Base-by-base conservation (phyloP, 2,113 vertebrate genomes). In the Sapayoa aenigma region DNA sequence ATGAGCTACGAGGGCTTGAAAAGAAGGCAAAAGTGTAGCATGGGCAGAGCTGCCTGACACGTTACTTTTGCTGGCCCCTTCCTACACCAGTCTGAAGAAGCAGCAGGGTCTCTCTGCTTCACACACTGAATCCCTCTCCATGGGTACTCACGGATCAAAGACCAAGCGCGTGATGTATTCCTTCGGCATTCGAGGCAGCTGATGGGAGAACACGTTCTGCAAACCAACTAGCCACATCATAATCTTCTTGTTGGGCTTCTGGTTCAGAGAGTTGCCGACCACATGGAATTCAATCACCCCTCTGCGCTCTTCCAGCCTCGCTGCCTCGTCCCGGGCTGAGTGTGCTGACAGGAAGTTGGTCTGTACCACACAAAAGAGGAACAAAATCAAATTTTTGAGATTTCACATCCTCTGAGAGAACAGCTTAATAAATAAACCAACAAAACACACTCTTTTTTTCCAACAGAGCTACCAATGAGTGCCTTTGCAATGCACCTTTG, bases 231-330 rank as follows among this genome's bases (percentile, higher is more conserved):
- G 98, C 99, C 99, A 99, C 98, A 99, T 99, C 97, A 99, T 97
- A 93, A 99, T 99, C 97, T 99, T 99, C 97, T 99, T 99, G 92
- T 99, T 99, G 91, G 99, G 99, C 86, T 99, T 99, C 95, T 99
- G 99, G 97, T 98, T 99, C 77, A 99, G 94, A 23, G 99, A 99
- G 95, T 99, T 99, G 59, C 99, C 99, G 0, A 99, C 99, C 41
- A 99, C 99, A 0, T 99, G 99, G 96, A 99, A 99, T 78, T 99
- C 99, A 10, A 99, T 99, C 80, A 99, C 99, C 1, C 99, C 99
- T 31, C 99, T 97, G 71, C 99, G 98, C 93, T 99, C 99, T 93
- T 99, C 99, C 66, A 99, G 95, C 66, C 99, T 98, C 0, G 99
- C 99, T 0, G 99, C 99, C 96, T 99, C 99, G 0, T 99, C 99